phyloP scores from a whole-genome alignment of 2,888 invertebrate genomes.

The Entomobrya multifasciata region DNA sequence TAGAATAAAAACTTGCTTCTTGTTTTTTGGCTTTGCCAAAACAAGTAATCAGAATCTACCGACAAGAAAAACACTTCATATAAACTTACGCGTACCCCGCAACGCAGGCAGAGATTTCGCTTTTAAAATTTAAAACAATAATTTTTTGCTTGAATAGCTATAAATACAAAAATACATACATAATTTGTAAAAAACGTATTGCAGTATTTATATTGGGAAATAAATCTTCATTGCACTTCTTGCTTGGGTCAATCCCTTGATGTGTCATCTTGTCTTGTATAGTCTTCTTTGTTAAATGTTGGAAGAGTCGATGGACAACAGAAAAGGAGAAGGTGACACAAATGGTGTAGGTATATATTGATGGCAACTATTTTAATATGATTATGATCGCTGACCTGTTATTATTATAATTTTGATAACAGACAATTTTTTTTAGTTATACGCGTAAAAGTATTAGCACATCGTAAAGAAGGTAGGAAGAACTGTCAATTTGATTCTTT shows the following conservation, averaged over 20 bases:
- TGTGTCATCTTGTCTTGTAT: too few relatives aligned
- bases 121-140: not conserved
- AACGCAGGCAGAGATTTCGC: not conserved
- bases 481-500: not conserved
- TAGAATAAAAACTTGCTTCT: not conserved
- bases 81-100: not conserved
- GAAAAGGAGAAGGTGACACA: too few relatives aligned
- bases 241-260: too few relatives aligned
- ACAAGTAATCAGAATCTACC: not conserved
- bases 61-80: not conserved
- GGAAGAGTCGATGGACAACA: too few relatives aligned
- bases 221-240: too few relatives aligned
- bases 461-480: not conserved
- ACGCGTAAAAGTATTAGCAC: not conserved
- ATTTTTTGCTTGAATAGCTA: not conserved
- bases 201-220: too few relatives aligned
- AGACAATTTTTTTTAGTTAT: not conserved
- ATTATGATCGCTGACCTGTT: conserved; percentile 2
- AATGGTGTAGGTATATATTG: too few relatives aligned
- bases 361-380: too few relatives aligned
- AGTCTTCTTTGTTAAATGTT: too few relatives aligned
- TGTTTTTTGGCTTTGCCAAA: conserved; percentile 7
- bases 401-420: too few relatives aligned
- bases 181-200: too few relatives aligned
- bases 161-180: too few relatives aligned